Percentiles rank a stretch among this genome's conserved stretches.
These are phyloP conservation scores for Cactoblastis cactorum DNA, from an alignment of 2,888 invertebrate species.

Conservation along the genomic window DNA sequence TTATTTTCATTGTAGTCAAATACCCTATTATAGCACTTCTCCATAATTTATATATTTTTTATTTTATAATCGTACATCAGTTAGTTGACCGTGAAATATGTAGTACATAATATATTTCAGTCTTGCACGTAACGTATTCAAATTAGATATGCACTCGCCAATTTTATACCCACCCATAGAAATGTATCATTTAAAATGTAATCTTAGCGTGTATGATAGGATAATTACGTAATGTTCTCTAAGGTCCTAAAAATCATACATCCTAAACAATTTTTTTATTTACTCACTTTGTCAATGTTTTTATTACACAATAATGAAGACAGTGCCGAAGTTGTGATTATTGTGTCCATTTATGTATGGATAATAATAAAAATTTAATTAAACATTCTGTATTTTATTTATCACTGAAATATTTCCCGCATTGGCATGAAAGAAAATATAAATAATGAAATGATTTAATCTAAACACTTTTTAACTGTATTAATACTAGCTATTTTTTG, in stretches of 20 bases:
- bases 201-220: constrained; percentile 61
- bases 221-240: constrained; percentile 55
- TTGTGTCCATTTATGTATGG: constrained; percentile 71
- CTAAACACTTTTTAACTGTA: too few relatives aligned
- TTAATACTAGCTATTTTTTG: too few relatives aligned
- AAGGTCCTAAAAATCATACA: too few relatives aligned
- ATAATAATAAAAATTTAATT: constrained; percentile 67
- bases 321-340: constrained; percentile 61
- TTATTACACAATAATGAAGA: constrained; percentile 53
- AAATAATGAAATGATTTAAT: too few relatives aligned
- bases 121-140: constrained; percentile 37
- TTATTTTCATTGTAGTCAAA: too few relatives aligned
- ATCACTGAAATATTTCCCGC: not conserved
- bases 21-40: too few relatives aligned
- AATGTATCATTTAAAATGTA: constrained; percentile 54
- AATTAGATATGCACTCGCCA: constrained; percentile 41
- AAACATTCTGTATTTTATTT: constrained; percentile 32
- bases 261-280: constrained; percentile 68
- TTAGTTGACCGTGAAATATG: constrained; percentile 16
- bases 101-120: constrained; percentile 19
- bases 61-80: too few relatives aligned
- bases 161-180: constrained; percentile 35
- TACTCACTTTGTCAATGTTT: constrained; percentile 62
- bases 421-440: not conserved
- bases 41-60: too few relatives aligned